Evolutionary conservation across 2,113 vertebrate genomes (phyloP), one percentile per base, ranked within the genome.

Genomic region (Gobius niger): DNA sequence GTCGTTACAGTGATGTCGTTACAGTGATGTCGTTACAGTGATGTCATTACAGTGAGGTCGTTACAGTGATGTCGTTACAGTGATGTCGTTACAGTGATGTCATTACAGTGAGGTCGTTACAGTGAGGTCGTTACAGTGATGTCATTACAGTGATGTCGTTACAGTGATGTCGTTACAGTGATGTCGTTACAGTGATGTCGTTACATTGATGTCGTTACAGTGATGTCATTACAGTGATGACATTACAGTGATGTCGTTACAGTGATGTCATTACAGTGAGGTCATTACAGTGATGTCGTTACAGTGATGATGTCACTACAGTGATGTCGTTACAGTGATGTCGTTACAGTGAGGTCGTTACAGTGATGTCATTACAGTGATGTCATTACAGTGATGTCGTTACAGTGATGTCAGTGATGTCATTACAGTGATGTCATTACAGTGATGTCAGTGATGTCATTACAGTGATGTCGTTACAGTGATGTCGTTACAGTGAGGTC

Each of bases 171-270:
- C 11, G 34, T 44, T 24, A 46, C 2, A 9, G 6, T n/a, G 88
- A 98, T 96, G 86, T 97, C 95, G 0, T 44, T 24, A 46, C 2
- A 9, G 6, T n/a, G 88, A 98, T 96, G 86, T 97, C 95, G 0
- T n/a, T n/a, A n/a, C n/a, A n/a, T n/a, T n/a, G n/a, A n/a, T n/a
- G n/a, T n/a, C n/a, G n/a, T n/a, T n/a, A n/a, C n/a, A n/a, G n/a
- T n/a, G n/a, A n/a, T n/a, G 41, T 1, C 11, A 41, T 44, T 24
- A 46, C 2, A 9, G 6, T n/a, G 88, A 98, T n/a, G n/a, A n/a
- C n/a, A n/a, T n/a, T n/a, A n/a, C n/a, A n/a, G n/a, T n/a, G n/a
- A n/a, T n/a, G n/a, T n/a, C n/a, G n/a, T n/a, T n/a, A n/a, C n/a
- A n/a, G n/a, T n/a, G n/a, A n/a, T n/a, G 41, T 1, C 11, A 41